These are phyloP conservation scores for Cavia porcellus DNA, from an alignment of 2,113 vertebrate species.

Conservation along the genomic window DNA sequence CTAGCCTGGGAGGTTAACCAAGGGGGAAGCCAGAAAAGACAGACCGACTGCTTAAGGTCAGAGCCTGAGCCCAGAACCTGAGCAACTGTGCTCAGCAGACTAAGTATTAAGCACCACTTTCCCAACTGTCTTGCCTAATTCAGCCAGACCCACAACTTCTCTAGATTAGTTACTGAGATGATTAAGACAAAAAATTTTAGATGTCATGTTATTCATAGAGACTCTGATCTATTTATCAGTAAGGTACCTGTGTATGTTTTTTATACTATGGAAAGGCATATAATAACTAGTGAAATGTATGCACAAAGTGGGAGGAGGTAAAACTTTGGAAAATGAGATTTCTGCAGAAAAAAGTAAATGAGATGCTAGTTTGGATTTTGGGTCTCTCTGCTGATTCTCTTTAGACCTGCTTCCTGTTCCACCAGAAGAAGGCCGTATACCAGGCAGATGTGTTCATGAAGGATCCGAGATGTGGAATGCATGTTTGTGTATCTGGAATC, in stretches of 20 bases:
- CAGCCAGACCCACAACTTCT: not conserved
- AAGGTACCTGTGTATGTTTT: not conserved
- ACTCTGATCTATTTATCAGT: not conserved
- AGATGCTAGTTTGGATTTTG: not conserved
- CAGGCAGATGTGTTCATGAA: not conserved
- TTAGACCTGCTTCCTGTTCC: not conserved
- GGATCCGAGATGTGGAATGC: not conserved
- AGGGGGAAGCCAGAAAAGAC: not conserved
- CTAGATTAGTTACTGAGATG: slow-evolving; percentile 32
- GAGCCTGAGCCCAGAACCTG: not conserved
- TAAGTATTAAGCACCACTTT: not conserved
- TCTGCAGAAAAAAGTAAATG: not conserved
- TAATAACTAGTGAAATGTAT: not conserved
- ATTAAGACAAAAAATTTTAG: not conserved
- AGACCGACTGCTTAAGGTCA: not conserved
- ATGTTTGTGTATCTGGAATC: not conserved
- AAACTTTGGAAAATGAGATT: slow-evolving; percentile 8
- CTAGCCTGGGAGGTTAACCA: not conserved
- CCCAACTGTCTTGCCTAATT: not conserved
- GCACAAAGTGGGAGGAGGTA: not conserved
- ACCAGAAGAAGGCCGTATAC: not conserved
- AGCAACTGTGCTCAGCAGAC: not conserved
- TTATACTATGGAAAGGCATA: not conserved
- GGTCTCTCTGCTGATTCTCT: not conserved
- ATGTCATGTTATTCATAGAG: not conserved